These are phyloP conservation scores for Hippopotamyrus pictus DNA, from an alignment of 2,797 vertebrate genomes.

Conservation along the genomic window DNA sequence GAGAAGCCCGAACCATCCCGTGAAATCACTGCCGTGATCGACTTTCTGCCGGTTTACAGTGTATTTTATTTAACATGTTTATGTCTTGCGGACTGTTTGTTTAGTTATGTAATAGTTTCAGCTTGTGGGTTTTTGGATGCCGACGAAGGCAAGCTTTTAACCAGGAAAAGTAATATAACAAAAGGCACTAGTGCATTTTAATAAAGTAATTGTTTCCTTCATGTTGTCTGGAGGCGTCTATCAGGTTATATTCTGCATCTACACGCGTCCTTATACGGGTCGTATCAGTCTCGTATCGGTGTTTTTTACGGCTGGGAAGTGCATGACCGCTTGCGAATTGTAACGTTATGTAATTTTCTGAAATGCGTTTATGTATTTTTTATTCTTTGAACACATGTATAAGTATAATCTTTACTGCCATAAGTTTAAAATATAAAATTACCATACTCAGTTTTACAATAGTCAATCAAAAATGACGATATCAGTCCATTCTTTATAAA, in stretches of 20 bases:
- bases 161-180: neutral
- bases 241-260: neutral
- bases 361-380: neutral
- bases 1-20: neutral
- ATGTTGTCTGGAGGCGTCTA: neutral
- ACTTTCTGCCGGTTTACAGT: neutral
- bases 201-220: neutral
- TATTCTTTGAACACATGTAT: neutral
- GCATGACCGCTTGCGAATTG: neutral
- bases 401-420: neutral
- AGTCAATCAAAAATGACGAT: neutral
- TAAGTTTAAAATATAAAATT: neutral
- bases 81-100: neutral
- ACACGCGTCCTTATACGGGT: neutral
- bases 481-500: conserved; percentile 24
- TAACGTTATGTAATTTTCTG: neutral
- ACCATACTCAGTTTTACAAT: neutral
- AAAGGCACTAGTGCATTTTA: neutral
- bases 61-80: neutral
- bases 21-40: neutral
- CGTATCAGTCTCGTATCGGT: neutral
- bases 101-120: neutral
- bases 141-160: neutral
- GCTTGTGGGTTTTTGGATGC: neutral
- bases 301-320: neutral